Percentiles rank a stretch among this genome's conserved stretches.
These are phyloP conservation scores for Machaerirhynchus nigripectus DNA, from an alignment of 2,113 vertebrate genomes.

Conservation along the genomic window DNA sequence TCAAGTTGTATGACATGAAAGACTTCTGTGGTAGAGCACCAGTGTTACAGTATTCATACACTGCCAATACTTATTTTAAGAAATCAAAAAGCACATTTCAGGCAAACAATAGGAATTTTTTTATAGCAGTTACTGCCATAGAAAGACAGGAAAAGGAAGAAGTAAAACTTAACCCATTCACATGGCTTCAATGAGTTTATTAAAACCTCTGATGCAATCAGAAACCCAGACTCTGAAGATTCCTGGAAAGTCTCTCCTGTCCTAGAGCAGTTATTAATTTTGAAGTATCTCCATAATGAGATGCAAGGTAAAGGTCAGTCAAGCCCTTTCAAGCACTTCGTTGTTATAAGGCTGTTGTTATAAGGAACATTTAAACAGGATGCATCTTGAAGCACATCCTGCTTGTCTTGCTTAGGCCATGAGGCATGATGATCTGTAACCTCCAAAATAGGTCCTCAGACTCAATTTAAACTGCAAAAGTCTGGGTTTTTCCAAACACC, in stretches of 20 bases:
- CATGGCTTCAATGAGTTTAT: background rate
- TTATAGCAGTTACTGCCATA: background rate
- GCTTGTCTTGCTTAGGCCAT: background rate
- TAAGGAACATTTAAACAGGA: background rate
- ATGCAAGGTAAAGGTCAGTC: background rate
- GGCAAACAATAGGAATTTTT: background rate
- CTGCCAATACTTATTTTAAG: background rate
- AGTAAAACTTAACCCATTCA: background rate
- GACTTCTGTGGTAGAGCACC: background rate
- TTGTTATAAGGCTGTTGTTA: background rate
- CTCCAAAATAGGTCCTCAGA: background rate
- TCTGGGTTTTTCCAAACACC: rapidly evolving
- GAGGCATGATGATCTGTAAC: background rate
- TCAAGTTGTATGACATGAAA: background rate
- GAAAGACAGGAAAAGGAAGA: background rate
- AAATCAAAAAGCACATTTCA: background rate
- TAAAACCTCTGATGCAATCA: background rate
- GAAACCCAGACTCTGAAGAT: background rate
- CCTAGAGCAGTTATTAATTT: background rate
- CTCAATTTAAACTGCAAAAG: background rate
- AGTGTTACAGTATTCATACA: background rate
- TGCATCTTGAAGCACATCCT: background rate
- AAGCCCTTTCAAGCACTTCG: background rate
- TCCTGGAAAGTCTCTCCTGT: background rate
- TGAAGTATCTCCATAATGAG: background rate